These are phyloP conservation scores for Caenorhabditis remanei DNA, from an alignment of 1,140 invertebrate genomes.

Conservation along the genomic window DNA sequence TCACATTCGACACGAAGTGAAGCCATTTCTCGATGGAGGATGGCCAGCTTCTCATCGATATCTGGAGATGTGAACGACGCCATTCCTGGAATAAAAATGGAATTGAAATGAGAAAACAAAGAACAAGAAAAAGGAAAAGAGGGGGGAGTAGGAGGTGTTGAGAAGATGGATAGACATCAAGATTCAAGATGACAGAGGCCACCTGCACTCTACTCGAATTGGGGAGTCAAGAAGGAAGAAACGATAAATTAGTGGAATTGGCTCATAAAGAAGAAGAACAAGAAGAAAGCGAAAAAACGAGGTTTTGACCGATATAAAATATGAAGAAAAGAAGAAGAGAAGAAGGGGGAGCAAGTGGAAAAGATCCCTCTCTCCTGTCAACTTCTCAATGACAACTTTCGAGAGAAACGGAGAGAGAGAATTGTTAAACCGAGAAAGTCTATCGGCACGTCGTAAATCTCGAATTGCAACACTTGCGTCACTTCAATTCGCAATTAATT, in stretches of 20 bases:
- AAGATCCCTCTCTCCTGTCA: background rate
- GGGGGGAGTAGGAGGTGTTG: background rate
- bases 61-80: conserved; percentile 35
- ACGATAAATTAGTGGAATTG: background rate
- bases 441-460: conserved; percentile 52
- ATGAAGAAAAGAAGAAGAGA: conserved; percentile 29
- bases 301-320: conserved; percentile 51
- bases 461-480: conserved; percentile 54
- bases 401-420: conserved; percentile 6
- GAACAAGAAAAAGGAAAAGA: background rate
- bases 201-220: conserved; percentile 13
- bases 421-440: background rate
- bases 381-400: conserved; percentile 12
- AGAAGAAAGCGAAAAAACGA: conserved; percentile 3
- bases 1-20: conserved; percentile 81
- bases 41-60: conserved; percentile 80
- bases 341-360: background rate
- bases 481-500: conserved; percentile 52
- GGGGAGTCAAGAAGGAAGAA: background rate
- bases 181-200: background rate
- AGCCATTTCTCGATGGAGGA: conserved; percentile 81
- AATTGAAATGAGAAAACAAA: background rate
- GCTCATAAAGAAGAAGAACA: conserved; percentile 45
- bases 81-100: conserved; percentile 6
- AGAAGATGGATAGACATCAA: background rate